phyloP scores from a whole-genome alignment of 2,113 vertebrate species.

The Eptesicus fuscus region DNA sequence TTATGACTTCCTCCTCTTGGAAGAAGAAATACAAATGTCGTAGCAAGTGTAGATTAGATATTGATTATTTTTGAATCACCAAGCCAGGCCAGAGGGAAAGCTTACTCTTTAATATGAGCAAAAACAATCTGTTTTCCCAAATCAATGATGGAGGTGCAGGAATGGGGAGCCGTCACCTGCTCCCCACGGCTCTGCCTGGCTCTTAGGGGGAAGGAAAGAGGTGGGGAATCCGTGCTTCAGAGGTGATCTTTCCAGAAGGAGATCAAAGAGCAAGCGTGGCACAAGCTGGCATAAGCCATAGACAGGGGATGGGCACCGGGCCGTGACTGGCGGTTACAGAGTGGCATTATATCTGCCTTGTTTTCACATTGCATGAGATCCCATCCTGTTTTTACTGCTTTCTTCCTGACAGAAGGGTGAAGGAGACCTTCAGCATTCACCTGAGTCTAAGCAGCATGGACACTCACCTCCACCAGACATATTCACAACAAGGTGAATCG shows the following conservation, averaged over 20 bases:
- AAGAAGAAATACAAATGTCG: not conserved
- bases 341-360: not conserved
- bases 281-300: rapidly evolving
- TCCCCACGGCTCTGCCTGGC: not conserved
- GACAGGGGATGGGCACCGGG: rapidly evolving
- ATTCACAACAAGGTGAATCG: rapidly evolving
- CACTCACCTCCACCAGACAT: rapidly evolving
- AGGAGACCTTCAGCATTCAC: not conserved
- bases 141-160: too few species aligned
- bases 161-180: not conserved
- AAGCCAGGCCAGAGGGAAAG: not conserved
- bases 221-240: not conserved
- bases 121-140: not conserved
- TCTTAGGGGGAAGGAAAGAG: not conserved
- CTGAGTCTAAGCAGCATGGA: not conserved
- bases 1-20: not conserved
- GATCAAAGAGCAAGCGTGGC: rapidly evolving
- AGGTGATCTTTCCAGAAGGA: too few species aligned
- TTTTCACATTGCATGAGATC: too few species aligned
- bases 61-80: not conserved
- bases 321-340: rapidly evolving
- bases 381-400: not conserved
- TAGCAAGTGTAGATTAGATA: not conserved
- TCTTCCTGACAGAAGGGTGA: not conserved
- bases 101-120: not conserved